Evolutionary conservation across 2,888 invertebrate genomes (phyloP).

Genomic region (Tenthredo scrophulariae): DNA sequence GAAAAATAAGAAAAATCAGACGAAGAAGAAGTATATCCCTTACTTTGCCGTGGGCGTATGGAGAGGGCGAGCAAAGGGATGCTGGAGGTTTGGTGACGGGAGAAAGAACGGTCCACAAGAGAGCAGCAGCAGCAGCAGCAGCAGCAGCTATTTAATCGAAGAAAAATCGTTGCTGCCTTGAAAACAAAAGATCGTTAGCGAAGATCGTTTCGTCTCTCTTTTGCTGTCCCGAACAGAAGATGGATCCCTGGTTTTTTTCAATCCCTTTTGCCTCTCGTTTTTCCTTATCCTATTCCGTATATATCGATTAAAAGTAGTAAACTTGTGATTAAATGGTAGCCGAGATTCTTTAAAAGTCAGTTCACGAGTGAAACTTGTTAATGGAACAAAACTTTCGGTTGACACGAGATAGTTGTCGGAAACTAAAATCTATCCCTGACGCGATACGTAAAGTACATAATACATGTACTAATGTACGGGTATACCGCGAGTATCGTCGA

Average conservation of each 20-base stretch:
- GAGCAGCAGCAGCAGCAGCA: not conserved
- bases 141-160: conserved; percentile 47
- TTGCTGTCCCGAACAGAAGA: conserved; percentile 44
- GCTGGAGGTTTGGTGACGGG: conserved; percentile 20
- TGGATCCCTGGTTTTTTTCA: conserved; percentile 37
- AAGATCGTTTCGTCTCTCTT: conserved; percentile 43
- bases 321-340: conserved; percentile 30
- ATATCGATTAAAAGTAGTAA: conserved; percentile 47
- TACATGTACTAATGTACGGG: not conserved
- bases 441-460: not conserved
- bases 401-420: conserved; percentile 20
- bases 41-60: conserved; percentile 39
- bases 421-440: conserved; percentile 12
- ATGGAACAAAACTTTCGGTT: conserved; percentile 32
- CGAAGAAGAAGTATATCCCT: conserved; percentile 64
- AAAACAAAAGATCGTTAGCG: conserved; percentile 52
- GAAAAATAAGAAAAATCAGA: conserved; percentile 52
- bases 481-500: not conserved
- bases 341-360: conserved; percentile 40
- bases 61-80: conserved; percentile 20
- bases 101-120: conserved; percentile 23
- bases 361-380: conserved; percentile 42
- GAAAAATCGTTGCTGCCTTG: conserved; percentile 49
- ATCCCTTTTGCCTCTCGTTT: conserved; percentile 15
- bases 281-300: not conserved